Conservation (phyloP, 1,140 invertebrate genomes). For the Solenopsis invicta region DNA sequence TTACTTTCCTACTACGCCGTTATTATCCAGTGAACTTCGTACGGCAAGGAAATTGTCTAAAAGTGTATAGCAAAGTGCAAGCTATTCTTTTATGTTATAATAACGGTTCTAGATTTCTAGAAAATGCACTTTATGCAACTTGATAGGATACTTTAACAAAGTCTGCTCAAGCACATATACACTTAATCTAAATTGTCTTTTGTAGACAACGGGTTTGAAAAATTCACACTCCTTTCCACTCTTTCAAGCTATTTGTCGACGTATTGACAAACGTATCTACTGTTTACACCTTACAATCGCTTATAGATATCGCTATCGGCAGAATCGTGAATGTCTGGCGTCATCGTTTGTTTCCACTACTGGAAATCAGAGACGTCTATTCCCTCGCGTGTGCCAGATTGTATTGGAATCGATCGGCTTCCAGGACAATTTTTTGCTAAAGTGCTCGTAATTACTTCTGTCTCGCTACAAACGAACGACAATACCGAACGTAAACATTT, state of each 20-base stretch:
- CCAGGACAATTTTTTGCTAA: slow-evolving; percentile 13
- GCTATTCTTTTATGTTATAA: background rate
- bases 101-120: background rate
- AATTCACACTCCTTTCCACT: background rate
- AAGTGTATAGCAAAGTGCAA: background rate
- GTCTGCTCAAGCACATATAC: background rate
- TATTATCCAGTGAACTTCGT: slow-evolving; percentile 19
- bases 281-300: slow-evolving; percentile 6
- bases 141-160: background rate
- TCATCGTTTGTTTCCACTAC: slow-evolving; percentile 30
- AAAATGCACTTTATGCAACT: background rate
- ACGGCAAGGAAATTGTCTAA: background rate
- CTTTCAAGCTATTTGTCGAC: background rate
- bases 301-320: slow-evolving; percentile 25
- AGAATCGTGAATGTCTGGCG: slow-evolving; percentile 32
- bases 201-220: background rate
- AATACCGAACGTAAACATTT: slow-evolving; percentile 20
- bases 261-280: slow-evolving; percentile 36
- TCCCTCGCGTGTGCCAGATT: slow-evolving; percentile 8
- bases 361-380: slow-evolving; percentile 45
- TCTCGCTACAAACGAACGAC: background rate
- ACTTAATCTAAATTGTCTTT: background rate
- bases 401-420: slow-evolving; percentile 16
- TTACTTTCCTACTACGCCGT: background rate
- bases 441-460: slow-evolving; percentile 11